Conservation (phyloP, 1,140 invertebrate species). For the Lanistes nyassanus region DNA sequence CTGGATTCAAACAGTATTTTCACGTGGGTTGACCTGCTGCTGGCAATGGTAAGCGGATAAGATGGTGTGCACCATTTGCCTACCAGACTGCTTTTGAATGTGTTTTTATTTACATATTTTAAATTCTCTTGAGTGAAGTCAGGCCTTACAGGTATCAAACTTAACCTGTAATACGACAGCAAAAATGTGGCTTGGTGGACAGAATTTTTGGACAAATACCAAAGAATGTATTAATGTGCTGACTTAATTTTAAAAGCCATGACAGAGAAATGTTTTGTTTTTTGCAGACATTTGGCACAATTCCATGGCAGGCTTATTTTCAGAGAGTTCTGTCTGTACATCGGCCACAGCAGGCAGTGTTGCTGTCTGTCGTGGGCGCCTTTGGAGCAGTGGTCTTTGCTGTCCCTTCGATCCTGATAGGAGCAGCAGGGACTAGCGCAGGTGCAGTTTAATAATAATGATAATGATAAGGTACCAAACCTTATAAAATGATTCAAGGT, state of each 20-base stretch:
- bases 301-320: constrained; percentile 98
- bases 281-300: constrained; percentile 89
- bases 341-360: constrained; percentile 87
- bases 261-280: background rate
- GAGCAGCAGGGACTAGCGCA: constrained; percentile 92
- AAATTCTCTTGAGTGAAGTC: background rate
- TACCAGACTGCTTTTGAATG: too few relatives aligned
- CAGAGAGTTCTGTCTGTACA: constrained; percentile 95
- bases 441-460: too few relatives aligned
- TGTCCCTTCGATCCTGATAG: constrained; percentile 93
- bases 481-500: too few relatives aligned
- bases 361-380: constrained; percentile 75
- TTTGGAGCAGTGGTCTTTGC: constrained; percentile 93
- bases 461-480: too few relatives aligned
- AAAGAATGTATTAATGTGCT: constrained; percentile 3
- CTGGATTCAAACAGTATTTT: constrained; percentile 62
- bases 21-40: constrained; percentile 58
- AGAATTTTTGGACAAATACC: background rate
- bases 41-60: constrained; percentile 61
- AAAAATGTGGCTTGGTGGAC: background rate
- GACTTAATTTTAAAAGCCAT: background rate
- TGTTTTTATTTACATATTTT: background rate
- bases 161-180: constrained; percentile 86
- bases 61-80: too few relatives aligned
- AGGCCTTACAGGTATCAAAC: too few relatives aligned